Conservation (phyloP, 2,797 vertebrate species). For the Paratrypauchen microcephalus region DNA sequence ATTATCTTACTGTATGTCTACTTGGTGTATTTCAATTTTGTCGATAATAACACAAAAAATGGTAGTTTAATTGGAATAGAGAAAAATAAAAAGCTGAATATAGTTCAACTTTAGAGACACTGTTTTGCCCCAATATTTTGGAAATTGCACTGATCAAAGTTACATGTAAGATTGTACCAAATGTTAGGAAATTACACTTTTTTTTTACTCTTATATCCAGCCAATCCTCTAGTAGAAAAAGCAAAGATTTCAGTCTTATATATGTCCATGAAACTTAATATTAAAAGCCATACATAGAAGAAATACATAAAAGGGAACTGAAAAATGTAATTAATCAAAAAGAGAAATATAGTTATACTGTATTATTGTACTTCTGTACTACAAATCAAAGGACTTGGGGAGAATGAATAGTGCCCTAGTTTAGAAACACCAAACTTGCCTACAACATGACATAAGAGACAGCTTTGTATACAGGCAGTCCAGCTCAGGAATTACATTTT, state of each 20-base stretch:
- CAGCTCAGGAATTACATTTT: conserved; percentile 54
- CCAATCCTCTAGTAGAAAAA: neutral
- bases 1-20: neutral
- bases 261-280: too few relatives aligned
- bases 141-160: too few relatives aligned
- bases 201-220: too few relatives aligned
- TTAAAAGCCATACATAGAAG: too few relatives aligned
- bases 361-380: neutral
- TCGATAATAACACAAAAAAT: neutral
- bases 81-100: neutral
- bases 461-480: conserved; percentile 35
- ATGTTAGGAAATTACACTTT: too few relatives aligned
- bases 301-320: too few relatives aligned
- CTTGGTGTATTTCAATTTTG: neutral
- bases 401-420: neutral
- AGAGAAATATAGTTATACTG: too few relatives aligned
- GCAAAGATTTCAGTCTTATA: neutral
- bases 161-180: too few relatives aligned
- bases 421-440: neutral
- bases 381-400: neutral
- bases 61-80: neutral
- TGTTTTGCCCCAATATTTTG: neutral
- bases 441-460: neutral
- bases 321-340: too few relatives aligned
- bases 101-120: neutral